Evolutionary conservation across 2,113 vertebrate species (phyloP).

Genomic region (Lagopus muta): DNA sequence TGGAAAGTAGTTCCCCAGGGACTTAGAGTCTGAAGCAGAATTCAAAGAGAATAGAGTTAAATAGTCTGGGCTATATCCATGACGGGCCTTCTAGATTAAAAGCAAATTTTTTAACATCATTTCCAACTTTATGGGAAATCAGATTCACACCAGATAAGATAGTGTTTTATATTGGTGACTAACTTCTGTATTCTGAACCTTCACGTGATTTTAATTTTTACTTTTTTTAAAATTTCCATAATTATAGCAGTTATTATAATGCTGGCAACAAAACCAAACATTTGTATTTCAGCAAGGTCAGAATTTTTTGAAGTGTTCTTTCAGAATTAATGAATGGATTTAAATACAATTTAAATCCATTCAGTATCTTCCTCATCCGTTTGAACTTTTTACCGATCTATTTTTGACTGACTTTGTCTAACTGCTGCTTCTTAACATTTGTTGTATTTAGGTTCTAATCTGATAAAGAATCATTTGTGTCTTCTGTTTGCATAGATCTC

Average conservation of each 20-base stretch:
- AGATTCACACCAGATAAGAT: slow-evolving; percentile 23
- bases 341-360: neutral
- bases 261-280: neutral
- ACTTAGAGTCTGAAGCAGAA: slow-evolving; percentile 6
- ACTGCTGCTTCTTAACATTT: neutral
- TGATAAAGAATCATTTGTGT: neutral
- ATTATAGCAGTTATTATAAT: neutral
- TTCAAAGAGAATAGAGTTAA: neutral
- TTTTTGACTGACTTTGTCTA: neutral
- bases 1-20: neutral
- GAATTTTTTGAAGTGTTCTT: neutral
- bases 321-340: neutral
- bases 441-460: neutral
- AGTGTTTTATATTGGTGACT: neutral
- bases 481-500: neutral
- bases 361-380: neutral
- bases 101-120: slow-evolving; percentile 19
- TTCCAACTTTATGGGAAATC: slow-evolving; percentile 41
- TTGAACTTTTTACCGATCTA: neutral
- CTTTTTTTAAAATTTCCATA: too few relatives aligned
- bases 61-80: slow-evolving; percentile 21
- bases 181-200: neutral
- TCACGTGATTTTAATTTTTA: neutral
- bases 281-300: neutral
- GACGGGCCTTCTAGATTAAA: slow-evolving; percentile 51